A percentile compares a stretch with the other conserved stretches of the same genome.
Conservation (phyloP, 2,888 invertebrate genomes). For the Anticlea derivata region DNA sequence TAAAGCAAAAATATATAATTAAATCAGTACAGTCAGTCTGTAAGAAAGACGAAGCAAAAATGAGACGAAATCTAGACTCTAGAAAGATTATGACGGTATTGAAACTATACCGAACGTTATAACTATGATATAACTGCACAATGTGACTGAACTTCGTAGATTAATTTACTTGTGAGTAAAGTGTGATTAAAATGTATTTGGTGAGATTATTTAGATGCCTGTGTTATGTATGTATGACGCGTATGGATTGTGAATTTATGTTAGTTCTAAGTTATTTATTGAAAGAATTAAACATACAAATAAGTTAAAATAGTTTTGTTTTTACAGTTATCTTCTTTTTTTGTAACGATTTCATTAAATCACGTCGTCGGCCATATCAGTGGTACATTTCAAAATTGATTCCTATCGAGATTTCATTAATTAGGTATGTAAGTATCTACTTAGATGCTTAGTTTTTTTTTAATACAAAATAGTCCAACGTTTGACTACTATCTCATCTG, state of each 20-base stretch:
- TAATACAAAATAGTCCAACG: no score
- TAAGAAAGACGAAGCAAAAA: background rate
- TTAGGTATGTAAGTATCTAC: no score
- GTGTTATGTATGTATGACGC: background rate
- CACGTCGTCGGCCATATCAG: no score
- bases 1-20: background rate
- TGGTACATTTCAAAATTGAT: no score
- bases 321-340: background rate
- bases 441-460: no score
- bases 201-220: conserved; percentile 9
- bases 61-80: no score
- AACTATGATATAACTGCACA: conserved; percentile 2
- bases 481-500: no score
- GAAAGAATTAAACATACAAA: background rate
- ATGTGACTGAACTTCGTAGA: conserved; percentile 18
- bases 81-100: no score
- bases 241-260: background rate
- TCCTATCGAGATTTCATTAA: no score
- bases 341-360: no score
- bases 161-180: conserved; percentile 17
- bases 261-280: conserved; percentile 6
- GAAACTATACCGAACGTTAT: no score
- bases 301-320: background rate
- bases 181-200: conserved; percentile 18
- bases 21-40: no score